These are phyloP conservation scores for Ichneumon xanthorius DNA, from an alignment of 2,888 invertebrate species.

Conservation along the genomic window DNA sequence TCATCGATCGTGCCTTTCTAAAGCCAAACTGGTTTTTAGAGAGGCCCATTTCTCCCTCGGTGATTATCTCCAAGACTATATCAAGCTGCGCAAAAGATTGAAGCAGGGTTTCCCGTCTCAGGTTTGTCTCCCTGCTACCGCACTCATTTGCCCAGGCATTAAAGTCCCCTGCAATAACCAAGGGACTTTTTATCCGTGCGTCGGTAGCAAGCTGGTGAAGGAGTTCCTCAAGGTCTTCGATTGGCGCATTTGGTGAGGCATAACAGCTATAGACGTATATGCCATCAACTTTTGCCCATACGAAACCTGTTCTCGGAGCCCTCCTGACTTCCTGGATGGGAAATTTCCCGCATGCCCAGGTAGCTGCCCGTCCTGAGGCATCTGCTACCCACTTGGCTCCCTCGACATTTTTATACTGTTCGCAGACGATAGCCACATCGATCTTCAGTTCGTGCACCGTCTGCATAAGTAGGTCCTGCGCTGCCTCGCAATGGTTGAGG, in stretches of 20 bases:
- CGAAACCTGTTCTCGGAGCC: slow-evolving; percentile 67
- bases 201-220: slow-evolving; percentile 63
- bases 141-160: slow-evolving; percentile 69
- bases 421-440: slow-evolving; percentile 61
- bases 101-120: slow-evolving; percentile 60
- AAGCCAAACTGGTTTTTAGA: slow-evolving; percentile 60
- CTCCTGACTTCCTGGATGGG: slow-evolving; percentile 63
- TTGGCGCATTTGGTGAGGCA: slow-evolving; percentile 56
- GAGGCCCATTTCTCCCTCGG: slow-evolving; percentile 5
- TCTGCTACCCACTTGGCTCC: slow-evolving; percentile 45
- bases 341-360: slow-evolving; percentile 59
- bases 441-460: slow-evolving; percentile 50
- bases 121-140: slow-evolving; percentile 67
- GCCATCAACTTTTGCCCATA: slow-evolving; percentile 56
- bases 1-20: slow-evolving; percentile 43
- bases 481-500: slow-evolving; percentile 21
- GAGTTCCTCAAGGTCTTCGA: slow-evolving; percentile 46
- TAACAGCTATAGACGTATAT: slow-evolving; percentile 68
- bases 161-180: slow-evolving; percentile 71
- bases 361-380: slow-evolving; percentile 64
- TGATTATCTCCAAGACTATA: slow-evolving; percentile 44
- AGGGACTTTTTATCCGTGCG: slow-evolving; percentile 46
- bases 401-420: slow-evolving; percentile 61
- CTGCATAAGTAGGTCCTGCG: slow-evolving; percentile 64
- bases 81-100: slow-evolving; percentile 60